Evolutionary conservation across 37 sponge, comb jelly and placozoan genomes (phyloP).

Genomic region (Aplysina aerophoba): DNA sequence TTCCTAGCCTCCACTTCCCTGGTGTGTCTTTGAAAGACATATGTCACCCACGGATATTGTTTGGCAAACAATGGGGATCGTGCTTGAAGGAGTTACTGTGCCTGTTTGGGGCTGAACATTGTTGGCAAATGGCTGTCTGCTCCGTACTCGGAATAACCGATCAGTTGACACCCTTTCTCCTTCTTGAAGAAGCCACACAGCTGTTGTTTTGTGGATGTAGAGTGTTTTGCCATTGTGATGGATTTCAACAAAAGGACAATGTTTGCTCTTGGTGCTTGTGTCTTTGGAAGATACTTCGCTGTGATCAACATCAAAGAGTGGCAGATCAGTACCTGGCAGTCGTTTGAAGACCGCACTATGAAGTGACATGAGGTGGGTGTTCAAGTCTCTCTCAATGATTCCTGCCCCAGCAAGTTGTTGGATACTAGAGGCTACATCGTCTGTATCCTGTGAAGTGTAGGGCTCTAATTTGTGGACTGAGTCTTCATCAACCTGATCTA

Average conservation of each 20-base stretch:
- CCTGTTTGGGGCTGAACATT: background rate
- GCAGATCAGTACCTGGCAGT: background rate
- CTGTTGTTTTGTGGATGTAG: background rate
- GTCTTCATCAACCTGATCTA: background rate
- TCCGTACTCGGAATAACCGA: slow-evolving; percentile 6
- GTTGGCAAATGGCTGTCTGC: background rate
- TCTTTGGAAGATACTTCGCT: background rate
- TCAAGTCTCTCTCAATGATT: background rate
- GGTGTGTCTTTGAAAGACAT: background rate
- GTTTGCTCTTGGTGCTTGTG: background rate
- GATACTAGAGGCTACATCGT: background rate
- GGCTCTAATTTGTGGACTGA: too few relatives aligned
- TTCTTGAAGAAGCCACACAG: slow-evolving; percentile 18
- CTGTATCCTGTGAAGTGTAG: background rate
- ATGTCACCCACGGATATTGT: background rate
- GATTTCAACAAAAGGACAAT: background rate
- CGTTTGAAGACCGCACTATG: slow-evolving; percentile 3
- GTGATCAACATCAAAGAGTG: background rate
- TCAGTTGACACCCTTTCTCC: slow-evolving; percentile 8
- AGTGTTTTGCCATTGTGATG: background rate
- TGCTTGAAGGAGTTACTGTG: background rate
- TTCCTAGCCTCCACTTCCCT: background rate
- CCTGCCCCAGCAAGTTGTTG: background rate
- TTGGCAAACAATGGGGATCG: too few relatives aligned
- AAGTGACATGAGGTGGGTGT: background rate